These are phyloP conservation scores for Arion vulgaris DNA, from an alignment of 1,140 invertebrate genomes.

Conservation along the genomic window DNA sequence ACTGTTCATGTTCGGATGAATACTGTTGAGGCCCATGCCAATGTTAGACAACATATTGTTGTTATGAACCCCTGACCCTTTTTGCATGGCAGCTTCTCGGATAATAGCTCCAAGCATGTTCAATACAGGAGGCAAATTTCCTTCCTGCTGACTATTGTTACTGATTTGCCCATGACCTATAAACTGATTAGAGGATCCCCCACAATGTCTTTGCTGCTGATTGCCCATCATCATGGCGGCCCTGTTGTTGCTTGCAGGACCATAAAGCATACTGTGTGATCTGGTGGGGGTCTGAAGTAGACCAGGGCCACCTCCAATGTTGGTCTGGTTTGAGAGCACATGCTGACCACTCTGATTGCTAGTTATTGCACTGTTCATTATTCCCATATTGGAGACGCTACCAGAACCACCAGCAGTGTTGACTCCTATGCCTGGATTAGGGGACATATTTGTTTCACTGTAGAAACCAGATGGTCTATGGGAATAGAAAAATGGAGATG, in stretches of 20 bases:
- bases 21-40: not conserved
- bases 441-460: slow-evolving; percentile 44
- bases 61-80: slow-evolving; percentile 30
- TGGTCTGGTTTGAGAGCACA: not conserved
- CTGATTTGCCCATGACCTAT: not conserved
- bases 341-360: not conserved
- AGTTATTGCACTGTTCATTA: not conserved
- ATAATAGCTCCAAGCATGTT: slow-evolving; percentile 49
- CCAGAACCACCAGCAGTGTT: not conserved
- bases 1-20: not conserved
- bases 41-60: slow-evolving; percentile 20
- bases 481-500: slow-evolving; percentile 6
- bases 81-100: slow-evolving; percentile 32
- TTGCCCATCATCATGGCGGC: slow-evolving; percentile 7
- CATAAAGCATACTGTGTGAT: not conserved
- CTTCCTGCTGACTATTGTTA: not conserved
- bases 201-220: slow-evolving; percentile 24
- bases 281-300: slow-evolving; percentile 1
- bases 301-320: slow-evolving; percentile 4
- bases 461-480: slow-evolving; percentile 59
- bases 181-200: slow-evolving; percentile 6
- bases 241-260: not conserved
- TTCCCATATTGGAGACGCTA: not conserved
- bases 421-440: not conserved
- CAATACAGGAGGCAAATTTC: slow-evolving; percentile 35